Evolutionary conservation across 2,888 invertebrate genomes (phyloP), one percentile per base, ranked within the genome.

Genomic region (Conomelus anceps): DNA sequence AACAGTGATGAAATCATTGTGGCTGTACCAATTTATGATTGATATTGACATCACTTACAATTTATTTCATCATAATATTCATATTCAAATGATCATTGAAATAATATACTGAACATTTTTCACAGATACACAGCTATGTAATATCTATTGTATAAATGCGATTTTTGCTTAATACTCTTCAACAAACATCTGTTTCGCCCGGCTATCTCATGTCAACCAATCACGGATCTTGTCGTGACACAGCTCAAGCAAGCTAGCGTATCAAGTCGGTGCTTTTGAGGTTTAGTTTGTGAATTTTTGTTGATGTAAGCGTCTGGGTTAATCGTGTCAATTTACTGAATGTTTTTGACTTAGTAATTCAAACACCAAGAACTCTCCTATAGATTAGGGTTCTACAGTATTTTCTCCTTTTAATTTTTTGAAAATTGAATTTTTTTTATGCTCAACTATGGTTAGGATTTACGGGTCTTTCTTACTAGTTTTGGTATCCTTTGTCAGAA

Each of bases 371-470:
- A 63, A 63, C n/a, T 63, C 63, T 3, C 1, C 20, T n/a, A 17
- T 34, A n/a, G n/a, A 63, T n/a, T 63, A n/a, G 26, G 4, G 11
- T 26, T 26, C 26, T 7, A 26, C 26, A 6, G 1, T 17, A 34
- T 34, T 1, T 34, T 34, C 13, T 34, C 17, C 9, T 9, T 17
- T 34, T 17, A 34, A 34, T 34, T 34, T 34, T 34, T 17, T 34
- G 11, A 34, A 34, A 34, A 34, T 34, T 34, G 3, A 34, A 17
- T 34, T 11, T 34, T 34, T 17, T 34, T 34, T 9, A 63, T 63
- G 63, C 63, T 63, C 63, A 86, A 86, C 26, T 86, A 86, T 86
- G 86, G 86, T 86, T 86, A 86, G 24, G 26, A 86, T 86, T 24
- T 26, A 26, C n/a, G 23, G 23, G 1, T 23, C 85, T 1, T 22